Evolutionary conservation across 2,797 vertebrate genomes (phyloP), one percentile per base, ranked within the genome.

Genomic region (Micromesistius poutassou): DNA sequence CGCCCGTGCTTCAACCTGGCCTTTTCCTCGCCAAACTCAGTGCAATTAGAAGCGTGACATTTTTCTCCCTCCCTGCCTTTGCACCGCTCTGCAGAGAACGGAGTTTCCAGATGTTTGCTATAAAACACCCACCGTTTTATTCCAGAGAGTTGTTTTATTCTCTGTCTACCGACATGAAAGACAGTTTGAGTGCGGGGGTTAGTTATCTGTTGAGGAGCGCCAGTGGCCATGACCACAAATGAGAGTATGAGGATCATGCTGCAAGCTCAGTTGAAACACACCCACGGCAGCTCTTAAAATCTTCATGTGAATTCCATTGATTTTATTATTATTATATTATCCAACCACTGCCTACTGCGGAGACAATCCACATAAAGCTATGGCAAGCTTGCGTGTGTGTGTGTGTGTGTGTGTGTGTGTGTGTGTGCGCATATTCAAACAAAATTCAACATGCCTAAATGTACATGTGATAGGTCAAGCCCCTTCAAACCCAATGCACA

Each of bases 91-190:
- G 62, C 36, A 55, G 46, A 55, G 40, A 75, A 78, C 89, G 86
- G 88, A 82, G 79, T 86, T 91, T 91, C 91, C 91, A 93, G 90
- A 92, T 93, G 91, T 92, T 89, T 81, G 86, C 84, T 83, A 88
- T 87, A 84, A 88, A 89, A 78, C 28, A 16, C 71, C 12, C 74
- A 77, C 76, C 79, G 79, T n/a, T 33, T 38, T 86, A 89, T 88
- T 87, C 83, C 82, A 84, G 81, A 84, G 72, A 74, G 77, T 76
- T 86, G 77, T 76, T 76, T 19, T 38, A 0, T 71, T 74, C 77
- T 81, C 78, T 77, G 33, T 86, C 84, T 81, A 77, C 36, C 5
- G 78, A 82, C 86, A 85, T 91, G 42, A 87, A 88, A 92, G 85
- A 87, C 72, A 75, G 80, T 88, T 87, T 87, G 36, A 19, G 22